Conservation (phyloP, 2,113 vertebrate genomes). For the Rissa tridactyla region DNA sequence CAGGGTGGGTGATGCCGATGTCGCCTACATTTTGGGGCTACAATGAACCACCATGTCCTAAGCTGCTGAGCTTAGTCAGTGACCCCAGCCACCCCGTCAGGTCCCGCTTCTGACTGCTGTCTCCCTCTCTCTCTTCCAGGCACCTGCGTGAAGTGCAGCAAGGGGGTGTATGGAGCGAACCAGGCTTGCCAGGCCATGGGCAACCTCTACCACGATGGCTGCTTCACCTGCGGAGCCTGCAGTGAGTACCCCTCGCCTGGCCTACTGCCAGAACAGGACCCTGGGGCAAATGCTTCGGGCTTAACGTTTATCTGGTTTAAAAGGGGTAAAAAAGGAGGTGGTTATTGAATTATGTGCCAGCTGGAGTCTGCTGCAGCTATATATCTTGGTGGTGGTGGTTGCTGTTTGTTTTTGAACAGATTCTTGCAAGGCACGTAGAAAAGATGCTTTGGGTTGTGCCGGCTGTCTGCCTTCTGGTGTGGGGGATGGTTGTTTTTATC, state of each 20-base stretch:
- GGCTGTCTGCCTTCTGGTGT: not conserved
- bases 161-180: conserved; percentile 88
- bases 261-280: not conserved
- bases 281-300: not conserved
- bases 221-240: conserved; percentile 96
- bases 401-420: not conserved
- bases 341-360: not conserved
- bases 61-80: not conserved
- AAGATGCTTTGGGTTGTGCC: not conserved
- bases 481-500: not conserved
- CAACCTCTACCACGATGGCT: conserved; percentile 90
- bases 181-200: conserved; percentile 98
- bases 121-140: conserved; percentile 71
- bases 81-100: fast-evolving
- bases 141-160: conserved; percentile 90
- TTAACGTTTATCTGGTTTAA: not conserved
- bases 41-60: fast-evolving
- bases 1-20: fast-evolving
- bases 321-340: not conserved
- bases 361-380: not conserved
- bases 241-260: conserved; percentile 79
- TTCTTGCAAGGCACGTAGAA: not conserved
- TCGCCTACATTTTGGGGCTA: not conserved
- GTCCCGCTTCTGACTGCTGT: not conserved
- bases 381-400: not conserved